These are phyloP conservation scores for Ophiothrix spiculata DNA, from an alignment of 35 echinoderm and acorn worm genomes.

Conservation along the genomic window DNA sequence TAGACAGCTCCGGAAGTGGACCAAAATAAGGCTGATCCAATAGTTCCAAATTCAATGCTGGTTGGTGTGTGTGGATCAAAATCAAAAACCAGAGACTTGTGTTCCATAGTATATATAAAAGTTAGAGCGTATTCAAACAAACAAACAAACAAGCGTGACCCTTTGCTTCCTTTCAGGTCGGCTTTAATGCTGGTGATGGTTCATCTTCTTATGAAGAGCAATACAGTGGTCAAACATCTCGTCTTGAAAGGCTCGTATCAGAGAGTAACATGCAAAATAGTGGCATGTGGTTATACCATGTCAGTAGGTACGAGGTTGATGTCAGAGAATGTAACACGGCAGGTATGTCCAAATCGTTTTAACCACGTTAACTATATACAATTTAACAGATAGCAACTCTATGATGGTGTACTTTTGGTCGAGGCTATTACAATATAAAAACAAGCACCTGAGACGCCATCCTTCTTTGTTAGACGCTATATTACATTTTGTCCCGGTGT, in stretches of 20 bases:
- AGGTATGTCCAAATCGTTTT: no score
- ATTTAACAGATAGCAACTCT: no score
- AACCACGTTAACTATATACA: no score
- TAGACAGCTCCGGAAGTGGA: no score
- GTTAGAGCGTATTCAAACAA: not conserved
- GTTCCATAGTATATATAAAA: not conserved
- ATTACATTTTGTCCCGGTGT: no score
- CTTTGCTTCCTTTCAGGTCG: slow-evolving; percentile 37
- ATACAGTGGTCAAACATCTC: not conserved
- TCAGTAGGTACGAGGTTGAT: slow-evolving; percentile 57
- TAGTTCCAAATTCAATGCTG: no score
- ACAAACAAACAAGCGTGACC: not conserved
- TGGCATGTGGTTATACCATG: slow-evolving; percentile 77
- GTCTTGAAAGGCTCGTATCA: slow-evolving; percentile 2
- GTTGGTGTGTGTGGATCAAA: not conserved
- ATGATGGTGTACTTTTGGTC: no score
- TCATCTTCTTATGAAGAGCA: not conserved
- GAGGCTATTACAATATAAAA: no score
- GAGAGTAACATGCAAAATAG: slow-evolving; percentile 66
- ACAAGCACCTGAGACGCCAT: no score
- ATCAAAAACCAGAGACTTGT: not conserved
- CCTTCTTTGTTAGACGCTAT: no score
- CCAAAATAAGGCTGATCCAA: no score
- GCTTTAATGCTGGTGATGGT: slow-evolving; percentile 86
- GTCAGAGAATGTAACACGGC: not conserved